Conservation (phyloP, 2,888 invertebrate species). For the Heteromurus nitidus region DNA sequence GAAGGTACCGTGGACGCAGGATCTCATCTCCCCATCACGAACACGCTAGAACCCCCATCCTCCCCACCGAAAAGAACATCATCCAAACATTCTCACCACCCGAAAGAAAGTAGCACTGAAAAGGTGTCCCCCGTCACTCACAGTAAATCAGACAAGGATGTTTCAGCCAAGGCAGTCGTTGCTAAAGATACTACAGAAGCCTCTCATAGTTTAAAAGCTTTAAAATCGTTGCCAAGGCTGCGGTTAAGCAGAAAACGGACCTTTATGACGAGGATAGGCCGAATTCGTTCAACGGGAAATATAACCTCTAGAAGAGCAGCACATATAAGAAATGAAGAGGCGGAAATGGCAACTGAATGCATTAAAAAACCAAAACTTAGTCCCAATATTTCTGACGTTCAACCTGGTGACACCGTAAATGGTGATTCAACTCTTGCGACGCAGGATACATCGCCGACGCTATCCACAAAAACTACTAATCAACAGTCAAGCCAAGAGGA, state of each 20-base stretch:
- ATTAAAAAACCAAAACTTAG: not conserved
- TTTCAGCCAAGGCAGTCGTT: too few relatives aligned
- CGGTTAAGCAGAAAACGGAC: slow-evolving; percentile 31
- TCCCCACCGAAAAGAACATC: not conserved
- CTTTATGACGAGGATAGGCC: slow-evolving; percentile 9
- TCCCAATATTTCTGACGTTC: not conserved
- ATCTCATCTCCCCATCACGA: not conserved
- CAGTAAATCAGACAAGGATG: too few relatives aligned
- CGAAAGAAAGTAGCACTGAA: not conserved
- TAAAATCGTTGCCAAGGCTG: slow-evolving; percentile 34
- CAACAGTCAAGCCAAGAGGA: too few relatives aligned
- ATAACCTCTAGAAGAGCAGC: not conserved
- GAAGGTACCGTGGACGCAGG: not conserved
- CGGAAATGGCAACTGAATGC: slow-evolving; percentile 2
- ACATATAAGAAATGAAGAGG: not conserved
- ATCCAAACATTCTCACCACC: not conserved
- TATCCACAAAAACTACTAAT: not conserved
- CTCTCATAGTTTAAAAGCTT: too few relatives aligned
- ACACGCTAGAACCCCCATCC: not conserved
- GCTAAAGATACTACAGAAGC: too few relatives aligned
- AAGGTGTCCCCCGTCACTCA: not conserved
- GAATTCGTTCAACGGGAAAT: not conserved
- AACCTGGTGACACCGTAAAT: not conserved
- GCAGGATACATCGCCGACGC: not conserved
- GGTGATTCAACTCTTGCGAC: not conserved